Conservation (phyloP, 2,888 invertebrate genomes). For the Sarcophaga caerulescens region DNA sequence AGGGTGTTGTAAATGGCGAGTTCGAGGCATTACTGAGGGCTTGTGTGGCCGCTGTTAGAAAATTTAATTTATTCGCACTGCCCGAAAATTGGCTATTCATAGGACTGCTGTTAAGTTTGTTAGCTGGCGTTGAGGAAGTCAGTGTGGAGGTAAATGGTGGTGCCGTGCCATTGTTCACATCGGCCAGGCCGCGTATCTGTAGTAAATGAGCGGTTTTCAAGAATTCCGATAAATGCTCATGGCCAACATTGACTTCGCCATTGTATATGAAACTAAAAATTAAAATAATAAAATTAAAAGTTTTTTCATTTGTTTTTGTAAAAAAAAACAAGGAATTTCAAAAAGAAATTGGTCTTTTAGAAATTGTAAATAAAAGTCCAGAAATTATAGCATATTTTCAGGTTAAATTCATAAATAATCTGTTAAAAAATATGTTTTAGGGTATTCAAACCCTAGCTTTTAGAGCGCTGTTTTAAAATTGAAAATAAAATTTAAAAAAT, state of each 20-base stretch:
- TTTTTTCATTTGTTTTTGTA: background rate
- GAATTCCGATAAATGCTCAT: conserved; percentile 92
- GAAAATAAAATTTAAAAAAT: too few species aligned
- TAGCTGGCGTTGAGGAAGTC: conserved; percentile 72
- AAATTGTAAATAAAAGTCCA: too few species aligned
- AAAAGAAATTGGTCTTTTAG: background rate
- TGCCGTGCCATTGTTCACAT: conserved; percentile 83
- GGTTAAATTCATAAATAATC: too few species aligned
- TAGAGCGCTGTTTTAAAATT: too few species aligned
- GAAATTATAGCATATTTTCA: too few species aligned
- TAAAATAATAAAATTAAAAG: conserved; percentile 31
- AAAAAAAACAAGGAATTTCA: background rate
- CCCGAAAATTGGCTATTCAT: conserved; percentile 71
- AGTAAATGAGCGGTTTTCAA: conserved; percentile 93
- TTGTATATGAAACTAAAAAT: conserved; percentile 91
- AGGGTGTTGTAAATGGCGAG: conserved; percentile 72
- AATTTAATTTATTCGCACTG: conserved; percentile 71
- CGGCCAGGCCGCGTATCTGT: conserved; percentile 92
- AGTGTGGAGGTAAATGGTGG: conserved; percentile 71
- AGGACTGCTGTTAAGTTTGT: conserved; percentile 70
- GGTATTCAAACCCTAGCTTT: too few species aligned
- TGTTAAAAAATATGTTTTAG: too few species aligned
- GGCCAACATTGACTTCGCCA: conserved; percentile 94
- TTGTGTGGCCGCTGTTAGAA: conserved; percentile 73
- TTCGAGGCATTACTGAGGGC: conserved; percentile 72